phyloP scores from a whole-genome alignment of 2,888 invertebrate species.

The Polyploca ridens region DNA sequence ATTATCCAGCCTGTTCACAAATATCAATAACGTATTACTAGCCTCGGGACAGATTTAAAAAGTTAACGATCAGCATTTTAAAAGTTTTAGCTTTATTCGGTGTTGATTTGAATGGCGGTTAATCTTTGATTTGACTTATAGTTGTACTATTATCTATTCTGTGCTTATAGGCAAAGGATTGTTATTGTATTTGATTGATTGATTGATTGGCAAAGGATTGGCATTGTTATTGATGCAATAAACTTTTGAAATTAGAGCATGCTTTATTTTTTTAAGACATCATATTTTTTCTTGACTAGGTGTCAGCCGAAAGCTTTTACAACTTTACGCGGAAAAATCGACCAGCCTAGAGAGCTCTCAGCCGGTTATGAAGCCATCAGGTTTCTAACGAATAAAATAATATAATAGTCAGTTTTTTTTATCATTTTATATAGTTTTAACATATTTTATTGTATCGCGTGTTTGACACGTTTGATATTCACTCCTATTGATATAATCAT shows the following conservation, averaged over 20 bases:
- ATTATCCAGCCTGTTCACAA: conserved; percentile 82
- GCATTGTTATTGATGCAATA: too few species aligned
- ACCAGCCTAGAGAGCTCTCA: too few species aligned
- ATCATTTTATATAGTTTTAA: background rate
- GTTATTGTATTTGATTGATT: too few species aligned
- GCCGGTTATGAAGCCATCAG: too few species aligned
- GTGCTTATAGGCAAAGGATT: background rate
- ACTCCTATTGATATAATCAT: background rate
- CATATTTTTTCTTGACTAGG: too few species aligned
- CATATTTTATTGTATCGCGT: too few species aligned
- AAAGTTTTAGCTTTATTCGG: conserved; percentile 56
- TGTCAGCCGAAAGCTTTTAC: too few species aligned
- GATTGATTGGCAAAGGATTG: background rate
- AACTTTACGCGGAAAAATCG: too few species aligned
- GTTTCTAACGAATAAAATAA: too few species aligned
- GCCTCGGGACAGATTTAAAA: conserved; percentile 79
- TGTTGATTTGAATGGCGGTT: conserved; percentile 45
- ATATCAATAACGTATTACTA: conserved; percentile 83
- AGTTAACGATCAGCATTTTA: conserved; percentile 71
- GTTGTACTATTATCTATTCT: background rate
- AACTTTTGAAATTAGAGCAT: too few species aligned
- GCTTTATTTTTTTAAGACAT: too few species aligned
- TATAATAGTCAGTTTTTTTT: background rate
- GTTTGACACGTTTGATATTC: too few species aligned
- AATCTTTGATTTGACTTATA: background rate